phyloP scores from a whole-genome alignment of 2,113 vertebrate genomes.

The Phyllopteryx taeniolatus region DNA sequence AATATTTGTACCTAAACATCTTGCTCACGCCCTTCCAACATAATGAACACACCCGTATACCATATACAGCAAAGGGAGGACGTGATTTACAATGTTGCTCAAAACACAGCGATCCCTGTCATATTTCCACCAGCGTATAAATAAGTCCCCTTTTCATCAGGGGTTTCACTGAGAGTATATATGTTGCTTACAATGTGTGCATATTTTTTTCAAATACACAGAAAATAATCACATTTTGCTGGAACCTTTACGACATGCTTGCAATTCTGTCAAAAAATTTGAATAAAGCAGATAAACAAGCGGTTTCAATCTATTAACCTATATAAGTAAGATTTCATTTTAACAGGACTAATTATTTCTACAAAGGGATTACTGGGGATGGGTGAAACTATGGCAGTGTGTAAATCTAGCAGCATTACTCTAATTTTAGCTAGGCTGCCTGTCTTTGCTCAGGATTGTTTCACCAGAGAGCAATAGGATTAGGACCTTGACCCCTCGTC shows the following conservation, averaged over 20 bases:
- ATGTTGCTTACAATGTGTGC: conserved; percentile 68
- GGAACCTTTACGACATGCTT: conserved; percentile 55
- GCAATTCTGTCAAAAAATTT: conserved; percentile 73
- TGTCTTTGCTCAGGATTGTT: conserved; percentile 8
- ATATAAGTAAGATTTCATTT: conserved; percentile 72
- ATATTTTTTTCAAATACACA: conserved; percentile 69
- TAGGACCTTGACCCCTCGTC: conserved; percentile 14
- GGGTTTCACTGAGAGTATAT: conserved; percentile 69
- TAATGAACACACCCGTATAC: conserved; percentile 6
- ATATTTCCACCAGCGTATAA: conserved; percentile 79
- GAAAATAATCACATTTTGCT: conserved; percentile 72
- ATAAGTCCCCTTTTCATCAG: conserved; percentile 73
- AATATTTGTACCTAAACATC: neutral
- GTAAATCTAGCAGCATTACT: conserved; percentile 56
- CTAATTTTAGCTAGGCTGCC: conserved; percentile 48
- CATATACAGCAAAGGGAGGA: conserved; percentile 62
- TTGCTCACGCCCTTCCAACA: neutral
- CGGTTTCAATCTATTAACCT: conserved; percentile 74
- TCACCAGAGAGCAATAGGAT: conserved; percentile 12
- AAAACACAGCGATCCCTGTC: conserved; percentile 69
- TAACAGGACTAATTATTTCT: conserved; percentile 71
- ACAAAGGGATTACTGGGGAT: conserved; percentile 62
- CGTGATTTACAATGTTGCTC: conserved; percentile 70
- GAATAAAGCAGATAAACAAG: conserved; percentile 62
- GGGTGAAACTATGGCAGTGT: conserved; percentile 55